Evolutionary conservation across 2,113 vertebrate genomes (phyloP).

Genomic region (Fulmarus glacialis): DNA sequence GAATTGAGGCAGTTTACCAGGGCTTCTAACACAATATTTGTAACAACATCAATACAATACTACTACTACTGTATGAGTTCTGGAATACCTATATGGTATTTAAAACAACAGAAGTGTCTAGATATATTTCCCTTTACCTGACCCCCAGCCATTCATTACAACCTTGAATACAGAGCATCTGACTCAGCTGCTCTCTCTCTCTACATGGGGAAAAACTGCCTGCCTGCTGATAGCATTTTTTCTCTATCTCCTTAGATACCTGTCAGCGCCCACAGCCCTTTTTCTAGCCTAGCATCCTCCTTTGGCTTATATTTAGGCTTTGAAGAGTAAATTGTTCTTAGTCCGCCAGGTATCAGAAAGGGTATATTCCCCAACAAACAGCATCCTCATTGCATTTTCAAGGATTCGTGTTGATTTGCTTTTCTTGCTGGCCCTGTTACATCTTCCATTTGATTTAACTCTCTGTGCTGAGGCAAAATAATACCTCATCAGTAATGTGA

Average conservation of each 20-base stretch:
- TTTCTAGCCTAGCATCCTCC: background rate
- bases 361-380: background rate
- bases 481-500: background rate
- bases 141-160: background rate
- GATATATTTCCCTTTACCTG: background rate
- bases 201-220: background rate
- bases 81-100: background rate
- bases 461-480: background rate
- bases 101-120: background rate
- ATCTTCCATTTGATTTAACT: background rate
- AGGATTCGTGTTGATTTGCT: background rate
- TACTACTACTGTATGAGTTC: background rate
- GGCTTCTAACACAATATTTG: background rate
- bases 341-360: background rate
- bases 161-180: background rate
- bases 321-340: background rate
- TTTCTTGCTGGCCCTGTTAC: background rate
- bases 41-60: background rate
- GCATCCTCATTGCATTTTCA: background rate
- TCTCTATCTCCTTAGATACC: background rate
- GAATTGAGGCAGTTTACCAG: background rate
- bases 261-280: background rate
- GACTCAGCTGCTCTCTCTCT: background rate
- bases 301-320: background rate
- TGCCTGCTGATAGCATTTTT: background rate